Evolutionary conservation across 2,113 vertebrate species (phyloP).

Genomic region (Macrotis lagotis): DNA sequence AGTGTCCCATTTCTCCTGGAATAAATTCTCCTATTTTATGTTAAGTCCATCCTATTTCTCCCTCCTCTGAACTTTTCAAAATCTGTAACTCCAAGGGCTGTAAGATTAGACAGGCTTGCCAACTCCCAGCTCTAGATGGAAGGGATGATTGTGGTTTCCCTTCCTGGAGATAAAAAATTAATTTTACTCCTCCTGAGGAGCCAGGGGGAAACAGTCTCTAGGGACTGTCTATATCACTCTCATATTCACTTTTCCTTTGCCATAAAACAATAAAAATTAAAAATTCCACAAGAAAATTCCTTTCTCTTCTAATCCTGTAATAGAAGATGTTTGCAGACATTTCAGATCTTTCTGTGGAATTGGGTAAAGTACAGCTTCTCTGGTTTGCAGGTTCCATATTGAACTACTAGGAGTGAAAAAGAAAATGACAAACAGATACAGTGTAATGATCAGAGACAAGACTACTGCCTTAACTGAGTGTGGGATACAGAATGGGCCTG

Average conservation of each 20-base stretch:
- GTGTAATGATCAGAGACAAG: not conserved
- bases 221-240: accelerated
- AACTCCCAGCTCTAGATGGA: not conserved
- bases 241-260: not conserved
- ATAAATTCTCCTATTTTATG: not conserved
- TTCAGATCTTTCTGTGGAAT: slow-evolving; percentile 91
- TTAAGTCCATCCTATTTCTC: not conserved
- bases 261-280: not conserved
- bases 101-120: not conserved
- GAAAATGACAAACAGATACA: not conserved
- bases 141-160: not conserved
- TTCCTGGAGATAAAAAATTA: not conserved
- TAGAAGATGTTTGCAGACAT: slow-evolving; percentile 90
- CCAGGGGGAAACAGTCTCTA: not conserved
- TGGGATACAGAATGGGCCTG: not conserved
- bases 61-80: not conserved
- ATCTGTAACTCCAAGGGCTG: not conserved
- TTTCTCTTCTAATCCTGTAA: slow-evolving; percentile 96
- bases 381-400: slow-evolving; percentile 95
- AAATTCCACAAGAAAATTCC: not conserved
- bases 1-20: not conserved
- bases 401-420: slow-evolving; percentile 86
- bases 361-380: slow-evolving; percentile 98
- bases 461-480: too few relatives aligned
- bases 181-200: not conserved